Evolutionary conservation across 2,797 vertebrate species (phyloP).

Genomic region (Gymnoscopelus braueri): DNA sequence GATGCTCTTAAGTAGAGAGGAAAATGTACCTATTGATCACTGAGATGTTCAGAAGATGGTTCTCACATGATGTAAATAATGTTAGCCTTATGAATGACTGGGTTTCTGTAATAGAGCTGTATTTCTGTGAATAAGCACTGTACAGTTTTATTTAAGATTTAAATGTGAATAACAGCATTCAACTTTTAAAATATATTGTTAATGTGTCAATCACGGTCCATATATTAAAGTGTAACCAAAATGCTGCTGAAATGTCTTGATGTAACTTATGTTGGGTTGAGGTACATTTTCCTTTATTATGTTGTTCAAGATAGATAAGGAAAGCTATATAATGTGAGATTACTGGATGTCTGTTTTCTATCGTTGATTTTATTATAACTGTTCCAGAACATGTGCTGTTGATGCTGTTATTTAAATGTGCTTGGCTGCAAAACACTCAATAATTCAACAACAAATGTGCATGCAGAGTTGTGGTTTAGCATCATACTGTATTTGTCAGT

Average conservation of each 20-base stretch:
- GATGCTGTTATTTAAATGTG: conserved; percentile 6
- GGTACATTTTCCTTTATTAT: neutral
- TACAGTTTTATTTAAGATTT: neutral
- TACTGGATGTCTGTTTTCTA: neutral
- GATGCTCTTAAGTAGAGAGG: too few species aligned
- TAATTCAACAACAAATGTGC: conserved; percentile 26
- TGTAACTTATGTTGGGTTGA: neutral
- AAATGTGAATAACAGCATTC: conserved; percentile 30
- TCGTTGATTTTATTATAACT: conserved; percentile 2
- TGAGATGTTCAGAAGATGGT: too few species aligned
- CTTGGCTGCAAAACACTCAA: conserved; percentile 17
- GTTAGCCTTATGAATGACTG: conserved; percentile 17
- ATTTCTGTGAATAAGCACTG: conserved; percentile 13
- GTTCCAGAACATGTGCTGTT: conserved; percentile 11
- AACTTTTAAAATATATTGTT: too few species aligned
- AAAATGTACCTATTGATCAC: too few species aligned
- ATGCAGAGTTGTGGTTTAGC: neutral
- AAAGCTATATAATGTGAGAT: conserved; percentile 12
- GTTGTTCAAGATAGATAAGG: neutral
- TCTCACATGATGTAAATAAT: conserved; percentile 4
- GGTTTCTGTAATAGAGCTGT: neutral
- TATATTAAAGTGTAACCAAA: conserved; percentile 40
- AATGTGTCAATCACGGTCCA: conserved; percentile 3
- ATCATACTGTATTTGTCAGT: conserved; percentile 5
- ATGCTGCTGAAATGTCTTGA: conserved; percentile 66